Base-by-base conservation (phyloP, 1,140 invertebrate genomes). In the Heliothis subflexa region DNA sequence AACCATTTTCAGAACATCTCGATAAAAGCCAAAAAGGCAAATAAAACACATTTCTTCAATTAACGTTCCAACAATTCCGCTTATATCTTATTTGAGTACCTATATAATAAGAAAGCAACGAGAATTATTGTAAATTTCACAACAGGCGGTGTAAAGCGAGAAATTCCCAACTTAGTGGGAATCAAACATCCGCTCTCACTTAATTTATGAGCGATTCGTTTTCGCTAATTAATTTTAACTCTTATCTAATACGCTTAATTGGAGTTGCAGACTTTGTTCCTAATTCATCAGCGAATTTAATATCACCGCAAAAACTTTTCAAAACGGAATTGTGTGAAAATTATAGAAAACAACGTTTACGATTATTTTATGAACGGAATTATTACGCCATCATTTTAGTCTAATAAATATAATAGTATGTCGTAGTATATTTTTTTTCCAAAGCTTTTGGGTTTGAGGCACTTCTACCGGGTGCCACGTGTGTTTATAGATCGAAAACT, bases 151-250 rank as follows among this genome's bases (percentile, higher is more conserved):
- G 54, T 81, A 68, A 61, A 62, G 57, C 66, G 82, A 80, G 80
- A 68, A 81, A 83, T 83, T 82, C 80, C 47, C 74, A 81, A 84
- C 81, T 78, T 79, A 64, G 52, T 84, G 82, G 80, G 81, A 85
- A 85, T 88, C 78, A 79, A 86, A 81, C 84, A 85, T 85, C 82
- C 83, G 81, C 80, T 78, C 85, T 83, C 80, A 77, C 64, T 18
- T 77, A 89, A 89, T 88, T 88, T 89, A 88, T 83, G 80, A 82
- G 72, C 83, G 80, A 79, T 84, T 84, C 78, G 82, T 87, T 84
- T 80, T 75, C 79, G 40, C 81, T 88, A 89, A 89, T 89, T 91
- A 89, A 89, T 91, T 88, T 87, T 74, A 62, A 78, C 84, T 83
- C 81, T 85, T 88, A 88, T 87, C 84, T 83, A 74, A 87, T 85